Base-by-base conservation (phyloP, 2,113 vertebrate species). In the Emydura subglobosa region DNA sequence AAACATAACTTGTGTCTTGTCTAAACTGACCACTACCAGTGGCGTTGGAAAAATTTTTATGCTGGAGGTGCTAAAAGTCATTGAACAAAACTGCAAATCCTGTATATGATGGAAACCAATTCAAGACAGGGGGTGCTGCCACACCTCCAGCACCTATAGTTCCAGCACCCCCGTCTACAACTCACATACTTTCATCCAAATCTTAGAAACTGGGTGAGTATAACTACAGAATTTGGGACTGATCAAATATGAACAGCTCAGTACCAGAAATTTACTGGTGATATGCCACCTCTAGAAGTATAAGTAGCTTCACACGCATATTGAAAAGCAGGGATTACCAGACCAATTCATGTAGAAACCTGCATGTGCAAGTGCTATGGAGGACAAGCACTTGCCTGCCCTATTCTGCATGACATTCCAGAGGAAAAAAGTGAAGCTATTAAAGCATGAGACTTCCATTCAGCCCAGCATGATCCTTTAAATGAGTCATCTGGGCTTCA, bases 371-470 rank as follows among this genome's bases (percentile, higher is more conserved):
- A 76, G 42, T 27, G 34, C n/a, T 42, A 9, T 42, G 10, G 21
- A 74, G n/a, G 29, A 42, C n/a, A 74, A 74, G 59, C 29, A 61
- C 59, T 27, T 61, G 29, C 29, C 29, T 14, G 13, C 59, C 14
- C 59, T 34, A 61, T 61, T 61, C 29, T 61, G 29, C 7, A 47
- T 42, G 80, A 84, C 61, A 19, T 86, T 49, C 21, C 82, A 88
- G 42, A 86, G 39, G 57, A 0, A 1, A 47, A 27, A 68, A 83
- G 31, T 1, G 4, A 59, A 85, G n/a, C 1, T 79, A 44, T 53
- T 83, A 16, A 91, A 94, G 22, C 88, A 85, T 47, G 21, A 0
- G 0, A 0, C 0, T 0, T 19, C 10, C 65, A 17, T 16, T 61
- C 29, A 61, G 59, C 29, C 29, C 59, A 61, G 57, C 57, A 59